Conservation (phyloP, 2,888 invertebrate species). For the Notodonta dromedarius region DNA sequence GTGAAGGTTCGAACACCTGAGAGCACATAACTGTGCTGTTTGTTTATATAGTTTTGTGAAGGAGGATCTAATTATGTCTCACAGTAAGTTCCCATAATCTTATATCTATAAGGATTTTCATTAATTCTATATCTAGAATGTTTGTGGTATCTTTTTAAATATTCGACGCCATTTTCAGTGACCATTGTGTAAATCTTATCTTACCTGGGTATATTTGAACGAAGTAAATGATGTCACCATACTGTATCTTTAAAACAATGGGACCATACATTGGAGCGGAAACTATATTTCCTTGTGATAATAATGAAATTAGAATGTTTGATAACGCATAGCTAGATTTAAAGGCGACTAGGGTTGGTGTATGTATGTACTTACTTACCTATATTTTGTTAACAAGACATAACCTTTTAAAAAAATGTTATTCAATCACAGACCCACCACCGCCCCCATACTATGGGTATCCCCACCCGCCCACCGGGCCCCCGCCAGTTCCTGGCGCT, state of each 20-base stretch:
- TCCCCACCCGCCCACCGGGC: conserved; percentile 22
- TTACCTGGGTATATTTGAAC: neutral
- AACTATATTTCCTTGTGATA: too few species aligned
- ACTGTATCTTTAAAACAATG: neutral
- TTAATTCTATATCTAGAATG: neutral
- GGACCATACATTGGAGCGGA: neutral
- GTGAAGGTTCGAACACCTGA: conserved; percentile 31
- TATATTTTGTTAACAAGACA: too few species aligned
- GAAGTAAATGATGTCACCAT: neutral
- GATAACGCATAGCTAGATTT: too few species aligned
- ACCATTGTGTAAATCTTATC: neutral
- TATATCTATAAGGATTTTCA: neutral
- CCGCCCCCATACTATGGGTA: conserved; percentile 32
- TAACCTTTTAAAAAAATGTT: too few species aligned
- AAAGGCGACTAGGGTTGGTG: too few species aligned
- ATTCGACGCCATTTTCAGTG: neutral
- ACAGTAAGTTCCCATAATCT: conserved; percentile 41
- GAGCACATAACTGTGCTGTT: conserved; percentile 17
- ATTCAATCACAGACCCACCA: conserved; percentile 48
- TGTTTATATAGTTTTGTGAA: conserved; percentile 14
- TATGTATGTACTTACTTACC: too few species aligned
- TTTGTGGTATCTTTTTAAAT: neutral
- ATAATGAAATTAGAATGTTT: too few species aligned
- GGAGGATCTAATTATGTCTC: conserved; percentile 38
- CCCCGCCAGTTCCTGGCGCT: conserved; percentile 40